A percentile compares a stretch with the other conserved stretches of the same genome.
Evolutionary conservation across 2,113 vertebrate genomes (phyloP).

Genomic region (Galemys pyrenaicus): DNA sequence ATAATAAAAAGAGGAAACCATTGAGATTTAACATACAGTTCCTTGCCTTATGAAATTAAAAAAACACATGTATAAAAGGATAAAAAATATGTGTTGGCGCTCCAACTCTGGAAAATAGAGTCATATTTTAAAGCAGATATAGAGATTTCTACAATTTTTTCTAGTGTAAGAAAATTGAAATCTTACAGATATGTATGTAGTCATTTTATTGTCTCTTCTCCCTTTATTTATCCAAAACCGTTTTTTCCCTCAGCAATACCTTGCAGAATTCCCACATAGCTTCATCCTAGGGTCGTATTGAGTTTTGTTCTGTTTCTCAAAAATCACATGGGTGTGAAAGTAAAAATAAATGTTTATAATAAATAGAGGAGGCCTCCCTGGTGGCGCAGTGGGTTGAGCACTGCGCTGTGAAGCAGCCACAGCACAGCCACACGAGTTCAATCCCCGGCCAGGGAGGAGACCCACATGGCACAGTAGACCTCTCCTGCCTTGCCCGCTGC

Average conservation of each 20-base stretch:
- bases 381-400: too few relatives aligned
- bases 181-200: neutral
- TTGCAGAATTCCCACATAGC: neutral
- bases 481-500: too few relatives aligned
- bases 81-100: neutral
- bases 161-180: neutral
- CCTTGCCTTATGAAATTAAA: neutral
- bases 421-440: too few relatives aligned
- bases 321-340: neutral
- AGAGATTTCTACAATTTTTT: neutral
- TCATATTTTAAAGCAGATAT: neutral
- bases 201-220: neutral
- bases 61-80: neutral
- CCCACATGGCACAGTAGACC: too few relatives aligned
- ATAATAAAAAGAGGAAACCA: neutral
- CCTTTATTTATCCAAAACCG: neutral
- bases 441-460: too few relatives aligned
- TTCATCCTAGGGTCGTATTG: neutral
- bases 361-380: too few relatives aligned
- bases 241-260: neutral
- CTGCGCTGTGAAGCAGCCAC: too few relatives aligned
- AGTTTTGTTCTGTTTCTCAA: neutral
- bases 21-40: neutral
- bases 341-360: neutral
- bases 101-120: neutral